Base-by-base conservation (phyloP, 2,797 vertebrate genomes). In the Acipenser transmontanus region DNA sequence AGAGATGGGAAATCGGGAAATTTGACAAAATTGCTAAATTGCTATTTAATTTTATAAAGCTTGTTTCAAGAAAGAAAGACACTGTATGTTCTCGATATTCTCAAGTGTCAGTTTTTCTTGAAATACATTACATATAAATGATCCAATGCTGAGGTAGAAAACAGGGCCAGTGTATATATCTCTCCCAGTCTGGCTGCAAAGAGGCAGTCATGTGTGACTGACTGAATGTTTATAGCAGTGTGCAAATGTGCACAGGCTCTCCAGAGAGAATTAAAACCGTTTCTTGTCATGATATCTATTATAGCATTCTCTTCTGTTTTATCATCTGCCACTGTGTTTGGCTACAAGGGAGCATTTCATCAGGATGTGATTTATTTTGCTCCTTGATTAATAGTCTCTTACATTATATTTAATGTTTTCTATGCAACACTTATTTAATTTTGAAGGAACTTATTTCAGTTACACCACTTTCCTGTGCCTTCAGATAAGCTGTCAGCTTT, bases 131-230 rank as follows among this genome's bases (percentile, higher is more conserved):
- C 34, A 34, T 62, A 66, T 70, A 50, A 63, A 69, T 72, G 64
- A 75, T 70, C 10, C 72, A 13, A 51, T 67, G 60, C 66, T 52
- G 10, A 67, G 51, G 62, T 49, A 64, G 49, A 74, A 50, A 68
- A 69, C 34, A 34, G 34, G 34, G 73, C 71, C 73, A 64, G 7
- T 66, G 52, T 73, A 80, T 83, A 77, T 82, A 87, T 83, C 82
- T 71, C 66, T 70, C 60, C 17, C 66, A 47, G 65, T 63, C 56
- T 52, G 34, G 63, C 61, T 69, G 61, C 74, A 72, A 65, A 68
- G 47, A 74, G 61, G 77, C 73, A 73, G 47, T 63, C 73, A 65
- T 73, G 76, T 77, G 73, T 75, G 74, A 72, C 69, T 74, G 72
- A 79, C 70, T 34, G 34, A 34, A 34, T 74, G 73, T 77, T 72